A percentile compares a stretch with the other conserved stretches of the same genome.
These are phyloP conservation scores for Loris lydekkerianus DNA, from an alignment of 2,797 vertebrate genomes.

Conservation along the genomic window DNA sequence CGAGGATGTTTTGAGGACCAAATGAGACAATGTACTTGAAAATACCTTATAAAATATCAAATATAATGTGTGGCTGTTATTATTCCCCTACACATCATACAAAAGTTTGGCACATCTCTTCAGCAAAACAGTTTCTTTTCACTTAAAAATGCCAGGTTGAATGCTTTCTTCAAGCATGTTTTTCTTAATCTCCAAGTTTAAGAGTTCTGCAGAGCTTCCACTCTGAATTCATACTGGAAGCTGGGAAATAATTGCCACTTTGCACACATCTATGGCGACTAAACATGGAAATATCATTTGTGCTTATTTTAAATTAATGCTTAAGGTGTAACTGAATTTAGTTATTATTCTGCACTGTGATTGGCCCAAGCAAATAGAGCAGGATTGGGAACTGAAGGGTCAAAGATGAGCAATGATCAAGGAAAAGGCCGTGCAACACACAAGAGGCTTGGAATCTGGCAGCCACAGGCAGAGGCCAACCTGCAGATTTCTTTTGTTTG, in stretches of 20 bases:
- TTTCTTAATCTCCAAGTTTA: background rate
- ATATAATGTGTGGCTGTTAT: background rate
- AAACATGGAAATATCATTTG: slow-evolving; percentile 5
- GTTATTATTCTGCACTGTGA: background rate
- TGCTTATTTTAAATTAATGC: slow-evolving; percentile 31
- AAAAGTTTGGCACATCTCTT: background rate
- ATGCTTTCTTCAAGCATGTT: background rate
- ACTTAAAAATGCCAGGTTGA: slow-evolving; percentile 20
- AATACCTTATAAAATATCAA: slow-evolving; percentile 19
- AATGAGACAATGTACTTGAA: slow-evolving; percentile 36
- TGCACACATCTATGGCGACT: background rate
- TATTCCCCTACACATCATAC: background rate
- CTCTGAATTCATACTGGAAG: background rate
- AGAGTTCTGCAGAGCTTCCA: background rate
- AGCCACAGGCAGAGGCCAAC: background rate
- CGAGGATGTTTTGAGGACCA: background rate
- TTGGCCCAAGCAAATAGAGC: background rate
- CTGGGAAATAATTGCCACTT: slow-evolving; percentile 6
- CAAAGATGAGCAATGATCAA: background rate
- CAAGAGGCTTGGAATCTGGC: background rate
- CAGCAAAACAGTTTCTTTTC: background rate
- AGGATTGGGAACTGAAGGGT: background rate
- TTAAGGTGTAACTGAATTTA: background rate
- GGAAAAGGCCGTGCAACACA: background rate
- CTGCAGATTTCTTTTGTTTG: background rate